Evolutionary conservation across 2,113 vertebrate species (phyloP).

Genomic region (Silurus meridionalis): DNA sequence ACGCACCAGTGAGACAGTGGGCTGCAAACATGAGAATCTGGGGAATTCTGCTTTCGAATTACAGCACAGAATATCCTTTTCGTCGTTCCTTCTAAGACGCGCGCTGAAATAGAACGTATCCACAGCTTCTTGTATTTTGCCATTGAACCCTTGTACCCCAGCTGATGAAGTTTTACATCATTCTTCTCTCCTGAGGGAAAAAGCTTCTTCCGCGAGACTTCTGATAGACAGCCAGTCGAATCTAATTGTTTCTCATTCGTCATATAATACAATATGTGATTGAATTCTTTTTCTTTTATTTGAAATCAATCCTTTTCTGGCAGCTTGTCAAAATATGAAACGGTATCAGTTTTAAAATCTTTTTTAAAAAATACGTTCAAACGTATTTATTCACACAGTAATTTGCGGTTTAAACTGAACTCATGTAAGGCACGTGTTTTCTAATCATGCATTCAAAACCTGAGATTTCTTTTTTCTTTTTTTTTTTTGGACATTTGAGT

Average conservation of each 20-base stretch:
- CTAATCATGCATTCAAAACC: neutral
- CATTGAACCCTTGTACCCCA: neutral
- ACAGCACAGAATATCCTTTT: neutral
- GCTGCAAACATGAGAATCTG: neutral
- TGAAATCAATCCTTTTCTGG: slow-evolving; percentile 3
- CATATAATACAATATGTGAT: neutral
- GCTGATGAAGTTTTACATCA: slow-evolving; percentile 14
- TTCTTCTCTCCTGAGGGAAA: neutral
- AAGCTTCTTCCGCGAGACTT: neutral
- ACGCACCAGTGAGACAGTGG: neutral
- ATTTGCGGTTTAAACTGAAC: neutral
- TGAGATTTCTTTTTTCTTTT: neutral
- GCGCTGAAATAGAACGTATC: neutral
- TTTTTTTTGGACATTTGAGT: neutral
- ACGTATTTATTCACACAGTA: neutral
- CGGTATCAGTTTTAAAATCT: neutral
- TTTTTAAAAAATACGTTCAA: slow-evolving; percentile 4
- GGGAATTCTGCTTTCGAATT: neutral
- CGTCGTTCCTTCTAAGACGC: neutral
- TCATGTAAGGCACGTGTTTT: neutral
- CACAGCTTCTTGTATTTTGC: neutral
- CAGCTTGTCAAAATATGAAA: slow-evolving; percentile 22
- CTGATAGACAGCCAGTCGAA: slow-evolving; percentile 6
- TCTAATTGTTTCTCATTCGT: slow-evolving; percentile 7
- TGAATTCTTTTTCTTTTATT: neutral